These are phyloP conservation scores for Dorcus parallelipipedus DNA, from an alignment of 2,888 invertebrate genomes.

Conservation along the genomic window DNA sequence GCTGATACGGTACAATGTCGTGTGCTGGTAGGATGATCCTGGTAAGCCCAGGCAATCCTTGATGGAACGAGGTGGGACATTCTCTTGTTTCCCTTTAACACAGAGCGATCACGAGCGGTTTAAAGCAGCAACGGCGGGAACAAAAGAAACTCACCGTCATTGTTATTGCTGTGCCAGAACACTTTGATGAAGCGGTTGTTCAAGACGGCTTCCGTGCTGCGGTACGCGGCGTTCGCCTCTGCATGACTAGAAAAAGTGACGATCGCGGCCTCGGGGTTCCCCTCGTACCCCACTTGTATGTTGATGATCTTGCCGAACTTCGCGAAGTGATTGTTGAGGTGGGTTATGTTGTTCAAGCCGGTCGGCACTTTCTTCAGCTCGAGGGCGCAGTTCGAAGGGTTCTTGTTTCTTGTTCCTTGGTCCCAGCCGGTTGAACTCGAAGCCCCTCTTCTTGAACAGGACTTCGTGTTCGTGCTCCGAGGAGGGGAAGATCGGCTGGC, in stretches of 20 bases:
- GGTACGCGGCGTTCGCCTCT: conserved; percentile 92
- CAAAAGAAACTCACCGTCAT: conserved; percentile 33
- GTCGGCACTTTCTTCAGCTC: conserved; percentile 95
- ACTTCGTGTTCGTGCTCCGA: conserved; percentile 28
- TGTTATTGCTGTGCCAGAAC: conserved; percentile 74
- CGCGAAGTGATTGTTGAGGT: conserved; percentile 93
- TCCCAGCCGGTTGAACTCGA: conserved; percentile 77
- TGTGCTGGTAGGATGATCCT: too few relatives aligned
- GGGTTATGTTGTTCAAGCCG: conserved; percentile 88
- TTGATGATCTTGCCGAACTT: conserved; percentile 97
- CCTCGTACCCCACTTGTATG: conserved; percentile 82
- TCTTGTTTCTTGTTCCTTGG: conserved; percentile 52
- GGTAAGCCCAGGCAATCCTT: conserved; percentile 53
- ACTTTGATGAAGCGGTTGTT: conserved; percentile 98
- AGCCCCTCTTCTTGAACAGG: conserved; percentile 56
- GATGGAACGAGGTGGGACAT: conserved; percentile 50
- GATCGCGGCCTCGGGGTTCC: conserved; percentile 90
- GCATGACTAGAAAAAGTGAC: conserved; percentile 81
- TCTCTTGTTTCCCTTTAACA: conserved; percentile 57
- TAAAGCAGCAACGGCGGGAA: not conserved
- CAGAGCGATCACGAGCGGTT: too few relatives aligned
- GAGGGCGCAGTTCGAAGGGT: conserved; percentile 70
- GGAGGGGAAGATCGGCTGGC: conserved; percentile 17
- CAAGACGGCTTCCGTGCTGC: conserved; percentile 94
- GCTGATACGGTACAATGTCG: too few relatives aligned